These are phyloP conservation scores for Brassicogethes aeneus DNA, from an alignment of 2,888 invertebrate species.

Conservation along the genomic window DNA sequence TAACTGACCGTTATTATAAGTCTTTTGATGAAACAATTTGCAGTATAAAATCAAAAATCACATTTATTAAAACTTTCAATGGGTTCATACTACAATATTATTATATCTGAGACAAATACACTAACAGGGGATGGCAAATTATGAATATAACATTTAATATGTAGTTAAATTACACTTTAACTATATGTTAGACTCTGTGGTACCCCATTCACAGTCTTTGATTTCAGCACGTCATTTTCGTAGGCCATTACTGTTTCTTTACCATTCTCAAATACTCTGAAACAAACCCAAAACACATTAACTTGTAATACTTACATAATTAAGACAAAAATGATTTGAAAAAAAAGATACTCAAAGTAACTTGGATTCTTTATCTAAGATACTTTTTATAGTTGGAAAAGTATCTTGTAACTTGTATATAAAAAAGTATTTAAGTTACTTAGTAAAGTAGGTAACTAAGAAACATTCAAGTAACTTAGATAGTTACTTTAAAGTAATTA, in stretches of 20 bases:
- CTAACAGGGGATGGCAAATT: neutral
- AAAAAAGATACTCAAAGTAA: too few relatives aligned
- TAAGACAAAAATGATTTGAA: too few relatives aligned
- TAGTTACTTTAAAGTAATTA: too few relatives aligned
- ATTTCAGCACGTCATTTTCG: conserved; percentile 93
- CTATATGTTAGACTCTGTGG: conserved; percentile 77
- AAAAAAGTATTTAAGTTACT: too few relatives aligned
- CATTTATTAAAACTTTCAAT: neutral
- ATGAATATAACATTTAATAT: too few relatives aligned
- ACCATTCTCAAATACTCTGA: conserved; percentile 91
- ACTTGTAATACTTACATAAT: too few relatives aligned
- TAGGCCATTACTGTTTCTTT: conserved; percentile 92
- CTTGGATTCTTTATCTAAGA: too few relatives aligned
- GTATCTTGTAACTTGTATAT: too few relatives aligned
- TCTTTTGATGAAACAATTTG: conserved; percentile 10
- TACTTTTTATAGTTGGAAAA: too few relatives aligned
- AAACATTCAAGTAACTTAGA: too few relatives aligned
- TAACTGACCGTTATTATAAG: conserved; percentile 14
- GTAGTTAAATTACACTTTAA: conserved; percentile 5
- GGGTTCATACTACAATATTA: neutral
- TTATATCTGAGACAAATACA: neutral
- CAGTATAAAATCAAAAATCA: conserved; percentile 5
- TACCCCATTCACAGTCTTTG: conserved; percentile 95
- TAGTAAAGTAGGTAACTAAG: too few relatives aligned
- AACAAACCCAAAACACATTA: conserved; percentile 28